These are phyloP conservation scores for Sebastes oblongus DNA, from an alignment of 2,797 vertebrate species.

Conservation along the genomic window DNA sequence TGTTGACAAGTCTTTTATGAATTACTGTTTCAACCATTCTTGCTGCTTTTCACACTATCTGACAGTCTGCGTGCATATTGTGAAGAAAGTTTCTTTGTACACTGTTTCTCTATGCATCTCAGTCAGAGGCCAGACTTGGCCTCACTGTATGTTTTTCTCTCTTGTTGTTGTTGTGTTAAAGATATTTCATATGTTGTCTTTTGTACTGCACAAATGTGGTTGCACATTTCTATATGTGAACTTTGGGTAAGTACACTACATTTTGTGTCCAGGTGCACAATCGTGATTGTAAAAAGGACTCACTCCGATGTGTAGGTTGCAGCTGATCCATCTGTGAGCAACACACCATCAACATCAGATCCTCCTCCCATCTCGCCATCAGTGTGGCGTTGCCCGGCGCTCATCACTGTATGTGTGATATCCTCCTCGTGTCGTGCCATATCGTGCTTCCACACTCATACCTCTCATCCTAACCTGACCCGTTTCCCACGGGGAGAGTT, in stretches of 20 bases:
- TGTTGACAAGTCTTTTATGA: not conserved
- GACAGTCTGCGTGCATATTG: not conserved
- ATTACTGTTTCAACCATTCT: not conserved
- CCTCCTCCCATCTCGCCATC: slow-evolving; percentile 44
- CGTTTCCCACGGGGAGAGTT: slow-evolving; percentile 55
- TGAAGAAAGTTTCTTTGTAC: not conserved
- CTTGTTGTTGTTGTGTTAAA: not conserved
- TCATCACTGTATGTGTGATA: slow-evolving; percentile 39
- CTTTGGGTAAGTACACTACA: slow-evolving; percentile 64
- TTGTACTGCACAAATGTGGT: slow-evolving; percentile 18
- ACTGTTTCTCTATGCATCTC: not conserved
- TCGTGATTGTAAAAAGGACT: slow-evolving; percentile 11
- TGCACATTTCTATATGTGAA: slow-evolving; percentile 37
- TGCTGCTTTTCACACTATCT: not conserved
- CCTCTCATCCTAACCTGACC: slow-evolving; percentile 67
- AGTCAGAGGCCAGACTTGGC: not conserved
- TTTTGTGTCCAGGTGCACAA: slow-evolving; percentile 15
- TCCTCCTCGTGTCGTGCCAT: slow-evolving; percentile 24
- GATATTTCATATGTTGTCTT: slow-evolving; percentile 5
- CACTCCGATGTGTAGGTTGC: slow-evolving; percentile 18
- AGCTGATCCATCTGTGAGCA: slow-evolving; percentile 47
- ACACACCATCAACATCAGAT: slow-evolving; percentile 45
- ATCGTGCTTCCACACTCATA: slow-evolving; percentile 41
- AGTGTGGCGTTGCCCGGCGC: slow-evolving; percentile 26
- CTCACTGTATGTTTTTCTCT: not conserved